Evolutionary conservation across 2,797 vertebrate genomes (phyloP).

Genomic region (Macropus fuliginosus): DNA sequence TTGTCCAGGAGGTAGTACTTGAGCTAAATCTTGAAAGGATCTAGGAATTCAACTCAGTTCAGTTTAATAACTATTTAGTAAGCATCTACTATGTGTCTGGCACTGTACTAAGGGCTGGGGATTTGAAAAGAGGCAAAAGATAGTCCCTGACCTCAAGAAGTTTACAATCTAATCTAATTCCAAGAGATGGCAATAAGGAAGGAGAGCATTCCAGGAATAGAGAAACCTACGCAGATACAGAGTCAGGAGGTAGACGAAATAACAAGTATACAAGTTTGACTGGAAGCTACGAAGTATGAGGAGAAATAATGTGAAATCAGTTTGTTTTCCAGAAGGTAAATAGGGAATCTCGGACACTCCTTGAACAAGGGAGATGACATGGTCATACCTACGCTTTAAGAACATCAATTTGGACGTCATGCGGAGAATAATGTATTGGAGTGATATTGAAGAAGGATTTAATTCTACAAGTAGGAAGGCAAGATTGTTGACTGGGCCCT

Average conservation of each 20-base stretch:
- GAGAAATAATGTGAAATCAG: not conserved
- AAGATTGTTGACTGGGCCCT: not conserved
- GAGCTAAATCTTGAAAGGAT: not conserved
- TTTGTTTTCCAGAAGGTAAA: not conserved
- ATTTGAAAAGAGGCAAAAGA: not conserved
- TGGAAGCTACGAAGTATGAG: not conserved
- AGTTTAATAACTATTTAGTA: not conserved
- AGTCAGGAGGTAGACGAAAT: not conserved
- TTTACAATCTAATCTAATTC: not conserved
- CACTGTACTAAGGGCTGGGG: too few relatives aligned
- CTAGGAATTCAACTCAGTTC: not conserved
- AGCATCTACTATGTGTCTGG: not conserved
- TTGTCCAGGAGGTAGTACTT: not conserved
- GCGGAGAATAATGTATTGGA: not conserved
- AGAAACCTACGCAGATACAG: not conserved
- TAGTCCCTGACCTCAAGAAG: not conserved
- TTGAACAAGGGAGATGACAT: not conserved
- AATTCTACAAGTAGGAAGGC: not conserved
- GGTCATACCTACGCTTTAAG: not conserved
- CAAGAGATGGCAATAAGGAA: not conserved
- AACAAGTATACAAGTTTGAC: not conserved
- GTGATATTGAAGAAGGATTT: not conserved
- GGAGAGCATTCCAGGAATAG: not conserved
- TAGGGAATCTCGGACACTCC: not conserved
- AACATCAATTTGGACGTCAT: not conserved